Evolutionary conservation across 2,797 vertebrate genomes (phyloP), one percentile per base, ranked within the genome.

Genomic region (Channallabes apus): DNA sequence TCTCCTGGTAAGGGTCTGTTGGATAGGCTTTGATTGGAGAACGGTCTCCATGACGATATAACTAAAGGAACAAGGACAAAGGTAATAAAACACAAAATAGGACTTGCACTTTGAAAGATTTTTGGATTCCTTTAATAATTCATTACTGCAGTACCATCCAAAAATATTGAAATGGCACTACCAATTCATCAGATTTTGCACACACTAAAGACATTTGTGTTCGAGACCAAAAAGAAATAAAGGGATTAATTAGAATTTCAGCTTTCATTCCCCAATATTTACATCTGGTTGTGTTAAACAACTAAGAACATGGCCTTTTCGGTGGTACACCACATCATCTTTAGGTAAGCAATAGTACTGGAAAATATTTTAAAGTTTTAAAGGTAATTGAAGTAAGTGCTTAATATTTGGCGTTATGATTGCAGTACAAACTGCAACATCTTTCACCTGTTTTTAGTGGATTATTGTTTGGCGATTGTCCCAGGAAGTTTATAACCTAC

Each of bases 31-130:
- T 93, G 35, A 98, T 84, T 0, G 97, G 96, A 18, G 97, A 97
- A 87, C 97, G 89, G 91, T 99, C 97, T 6, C 97, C 97, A 20
- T 99, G 97, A 0, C 97, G 95, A 89, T 96, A 98, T 84, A 98
- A 54, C 97, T 99, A 83, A 80, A 9, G 12, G 20, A 80, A 83
- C 35, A 32, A 41, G 14, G 18, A 35, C 51, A 75, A 75, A 73
- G 0, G 24, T 46, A 84, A 71, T 80, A 18, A 22, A 41, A n/a
- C 5, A n/a, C 71, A 15, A 61, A 38, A 80, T 29, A 85, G 6
- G 24, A 79, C 51, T 82, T 56, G 56, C 11, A 24, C 46, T 32
- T 9, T 32, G 29, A 82, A 67, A 14, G 12, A 54, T 51, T 81
- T 79, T 32, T 29, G 41, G 51, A 84, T 79, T 69, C 51, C 32